Conservation (phyloP, 2,113 vertebrate genomes). For the Callithrix jacchus region DNA sequence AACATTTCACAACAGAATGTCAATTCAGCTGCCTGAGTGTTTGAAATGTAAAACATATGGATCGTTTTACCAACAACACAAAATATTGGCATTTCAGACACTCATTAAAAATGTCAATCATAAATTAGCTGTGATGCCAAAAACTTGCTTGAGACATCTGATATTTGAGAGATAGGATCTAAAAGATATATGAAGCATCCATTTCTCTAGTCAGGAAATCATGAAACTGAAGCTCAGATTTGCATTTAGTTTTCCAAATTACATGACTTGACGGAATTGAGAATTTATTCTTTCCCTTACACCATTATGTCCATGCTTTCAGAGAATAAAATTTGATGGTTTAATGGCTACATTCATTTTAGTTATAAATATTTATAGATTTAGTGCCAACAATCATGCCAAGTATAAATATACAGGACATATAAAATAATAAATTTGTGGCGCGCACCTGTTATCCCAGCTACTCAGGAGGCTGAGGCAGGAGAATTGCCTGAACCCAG, state of each 20-base stretch:
- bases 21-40: conserved; percentile 75
- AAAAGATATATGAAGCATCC: conserved; percentile 64
- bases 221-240: conserved; percentile 38
- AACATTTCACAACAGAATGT: conserved; percentile 80
- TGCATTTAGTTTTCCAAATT: conserved; percentile 27
- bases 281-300: not conserved
- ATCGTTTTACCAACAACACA: conserved; percentile 78
- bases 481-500: too few species aligned
- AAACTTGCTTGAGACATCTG: conserved; percentile 76
- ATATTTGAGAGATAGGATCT: conserved; percentile 68
- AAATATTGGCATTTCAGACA: conserved; percentile 80
- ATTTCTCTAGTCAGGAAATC: conserved; percentile 43
- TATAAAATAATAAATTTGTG: not conserved
- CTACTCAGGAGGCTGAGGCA: too few species aligned
- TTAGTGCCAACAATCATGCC: not conserved
- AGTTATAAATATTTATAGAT: conserved; percentile 13
- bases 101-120: conserved; percentile 80
- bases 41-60: conserved; percentile 79
- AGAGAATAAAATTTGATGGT: not conserved
- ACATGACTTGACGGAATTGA: not conserved
- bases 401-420: not conserved
- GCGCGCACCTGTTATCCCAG: too few species aligned
- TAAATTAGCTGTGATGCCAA: conserved; percentile 75
- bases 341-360: not conserved
- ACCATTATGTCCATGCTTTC: not conserved